These are phyloP conservation scores for Pentamera pediparva DNA, from an alignment of 53 echinoderm and acorn worm genomes.

Conservation along the genomic window DNA sequence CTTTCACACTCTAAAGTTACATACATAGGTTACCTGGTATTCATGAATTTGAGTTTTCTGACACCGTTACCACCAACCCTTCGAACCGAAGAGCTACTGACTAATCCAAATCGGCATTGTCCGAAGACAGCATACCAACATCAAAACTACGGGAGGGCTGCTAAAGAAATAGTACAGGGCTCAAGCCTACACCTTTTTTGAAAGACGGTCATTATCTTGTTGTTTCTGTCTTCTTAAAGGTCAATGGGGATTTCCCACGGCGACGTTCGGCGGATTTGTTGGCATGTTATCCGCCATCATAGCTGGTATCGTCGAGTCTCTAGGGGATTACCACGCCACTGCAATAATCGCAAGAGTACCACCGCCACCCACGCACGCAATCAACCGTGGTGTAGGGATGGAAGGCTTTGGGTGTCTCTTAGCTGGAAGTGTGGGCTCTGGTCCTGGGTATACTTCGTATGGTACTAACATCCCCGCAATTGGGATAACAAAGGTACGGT, in stretches of 20 bases:
- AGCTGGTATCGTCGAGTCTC: constrained; percentile 55
- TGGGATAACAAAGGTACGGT: constrained; percentile 64
- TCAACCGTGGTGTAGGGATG: constrained; percentile 54
- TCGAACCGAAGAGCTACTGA: no score
- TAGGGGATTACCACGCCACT: constrained; percentile 73
- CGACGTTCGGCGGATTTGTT: constrained; percentile 20
- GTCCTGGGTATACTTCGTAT: constrained; percentile 59
- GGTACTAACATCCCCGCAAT: constrained; percentile 54
- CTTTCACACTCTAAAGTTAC: no score
- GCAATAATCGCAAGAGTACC: constrained; percentile 57
- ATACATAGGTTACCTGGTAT: no score
- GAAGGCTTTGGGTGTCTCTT: constrained; percentile 60
- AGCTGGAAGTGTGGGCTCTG: constrained; percentile 53
- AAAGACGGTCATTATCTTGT: no score
- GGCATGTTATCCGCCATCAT: constrained; percentile 53
- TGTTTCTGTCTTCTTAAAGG: no score
- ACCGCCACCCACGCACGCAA: constrained; percentile 52
- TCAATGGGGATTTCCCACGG: constrained; percentile 57
- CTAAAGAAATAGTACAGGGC: no score
- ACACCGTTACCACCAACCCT: no score
- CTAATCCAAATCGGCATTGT: no score
- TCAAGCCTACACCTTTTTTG: no score
- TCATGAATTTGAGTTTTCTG: no score
- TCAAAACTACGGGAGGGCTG: no score
- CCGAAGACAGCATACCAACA: no score